phyloP scores from a whole-genome alignment of 92 coral and sea anemone species.

The Bergia puertoricense region DNA sequence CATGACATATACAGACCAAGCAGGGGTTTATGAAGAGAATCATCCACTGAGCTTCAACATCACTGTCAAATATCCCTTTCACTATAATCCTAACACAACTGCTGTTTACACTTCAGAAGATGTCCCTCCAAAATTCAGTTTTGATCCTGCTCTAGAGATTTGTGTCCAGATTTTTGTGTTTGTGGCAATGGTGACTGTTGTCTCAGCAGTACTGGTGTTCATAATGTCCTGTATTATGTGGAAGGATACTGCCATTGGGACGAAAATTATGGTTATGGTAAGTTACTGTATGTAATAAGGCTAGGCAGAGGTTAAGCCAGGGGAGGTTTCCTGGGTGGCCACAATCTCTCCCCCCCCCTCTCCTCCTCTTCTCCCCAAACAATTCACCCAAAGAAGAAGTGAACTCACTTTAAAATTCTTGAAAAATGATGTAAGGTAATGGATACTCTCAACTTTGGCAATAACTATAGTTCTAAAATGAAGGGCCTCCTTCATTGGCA shows the following conservation, averaged over 20 bases:
- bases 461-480: too few relatives aligned
- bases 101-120: conserved; percentile 70
- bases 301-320: too few relatives aligned
- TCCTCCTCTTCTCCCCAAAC: too few relatives aligned
- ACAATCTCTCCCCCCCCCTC: too few relatives aligned
- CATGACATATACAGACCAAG: conserved; percentile 66
- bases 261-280: conserved; percentile 59
- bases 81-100: conserved; percentile 67
- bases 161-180: conserved; percentile 79
- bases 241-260: conserved; percentile 50
- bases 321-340: too few relatives aligned
- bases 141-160: conserved; percentile 73
- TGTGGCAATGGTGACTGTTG: conserved; percentile 54
- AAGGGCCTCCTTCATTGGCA: too few relatives aligned
- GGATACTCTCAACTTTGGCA: too few relatives aligned
- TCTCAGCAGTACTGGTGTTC: conserved; percentile 58
- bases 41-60: conserved; percentile 61
- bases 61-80: conserved; percentile 77
- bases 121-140: conserved; percentile 64
- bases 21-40: conserved; percentile 50
- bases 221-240: conserved; percentile 58
- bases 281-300: conserved; percentile 22
- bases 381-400: too few relatives aligned
- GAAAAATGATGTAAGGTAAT: too few relatives aligned
- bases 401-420: too few relatives aligned